These are phyloP conservation scores for Onchidella celtica DNA, from an alignment of 2,888 invertebrate species.

Conservation along the genomic window DNA sequence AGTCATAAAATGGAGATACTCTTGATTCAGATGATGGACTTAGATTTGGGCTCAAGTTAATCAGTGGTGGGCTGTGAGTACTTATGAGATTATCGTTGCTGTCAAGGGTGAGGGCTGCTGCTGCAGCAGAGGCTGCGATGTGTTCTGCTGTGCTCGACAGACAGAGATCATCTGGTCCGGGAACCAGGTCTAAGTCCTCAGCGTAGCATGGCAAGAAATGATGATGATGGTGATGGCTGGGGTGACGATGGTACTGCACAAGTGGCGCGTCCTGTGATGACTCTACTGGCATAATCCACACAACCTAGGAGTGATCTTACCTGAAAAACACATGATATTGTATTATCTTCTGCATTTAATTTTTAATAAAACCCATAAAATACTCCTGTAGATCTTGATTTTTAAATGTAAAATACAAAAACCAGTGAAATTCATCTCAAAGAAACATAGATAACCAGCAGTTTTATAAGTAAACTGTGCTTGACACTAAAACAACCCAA, in stretches of 20 bases:
- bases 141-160: conserved; percentile 38
- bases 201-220: conserved; percentile 50
- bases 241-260: conserved; percentile 54
- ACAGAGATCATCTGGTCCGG: conserved; percentile 49
- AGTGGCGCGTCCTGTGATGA: conserved; percentile 68
- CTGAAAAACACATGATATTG: too few relatives aligned
- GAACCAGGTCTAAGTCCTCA: conserved; percentile 47
- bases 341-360: too few relatives aligned
- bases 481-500: too few relatives aligned
- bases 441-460: too few relatives aligned
- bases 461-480: too few relatives aligned
- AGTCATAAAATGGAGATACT: conserved; percentile 76
- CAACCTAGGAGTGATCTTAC: background rate
- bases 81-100: conserved; percentile 68
- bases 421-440: too few relatives aligned
- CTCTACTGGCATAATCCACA: conserved; percentile 71
- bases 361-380: too few relatives aligned
- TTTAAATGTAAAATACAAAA: too few relatives aligned
- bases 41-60: conserved; percentile 76
- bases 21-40: conserved; percentile 61
- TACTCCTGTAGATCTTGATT: too few relatives aligned
- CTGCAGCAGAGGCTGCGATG: conserved; percentile 42
- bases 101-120: conserved; percentile 43
- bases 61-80: conserved; percentile 78
- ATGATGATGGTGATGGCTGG: conserved; percentile 55